Conservation (phyloP, 2,113 vertebrate genomes). For the Monarcha castaneiventris region DNA sequence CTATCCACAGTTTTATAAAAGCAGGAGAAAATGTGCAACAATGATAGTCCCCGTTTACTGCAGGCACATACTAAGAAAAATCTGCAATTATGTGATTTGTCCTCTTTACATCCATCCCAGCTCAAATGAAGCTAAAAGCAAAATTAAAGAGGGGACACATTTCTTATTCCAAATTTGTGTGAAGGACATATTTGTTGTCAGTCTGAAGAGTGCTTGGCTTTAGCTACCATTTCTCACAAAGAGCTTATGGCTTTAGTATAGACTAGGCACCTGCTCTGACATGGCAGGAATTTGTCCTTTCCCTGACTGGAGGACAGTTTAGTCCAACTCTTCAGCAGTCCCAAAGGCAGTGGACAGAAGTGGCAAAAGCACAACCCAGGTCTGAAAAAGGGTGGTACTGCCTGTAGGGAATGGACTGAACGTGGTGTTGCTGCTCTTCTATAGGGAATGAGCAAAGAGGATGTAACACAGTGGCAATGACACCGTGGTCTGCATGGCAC, state of each 20-base stretch:
- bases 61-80: background rate
- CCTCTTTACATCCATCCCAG: background rate
- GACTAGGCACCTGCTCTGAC: background rate
- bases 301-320: background rate
- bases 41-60: background rate
- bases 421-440: rapidly evolving
- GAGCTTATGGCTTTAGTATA: background rate
- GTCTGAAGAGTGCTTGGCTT: background rate
- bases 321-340: background rate
- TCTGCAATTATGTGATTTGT: background rate
- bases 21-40: background rate
- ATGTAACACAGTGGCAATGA: background rate
- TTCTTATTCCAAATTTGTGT: background rate
- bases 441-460: background rate
- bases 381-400: background rate
- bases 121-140: background rate
- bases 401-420: background rate
- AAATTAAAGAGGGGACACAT: background rate
- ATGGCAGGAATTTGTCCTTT: background rate
- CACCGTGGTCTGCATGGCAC: rapidly evolving
- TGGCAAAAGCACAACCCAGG: background rate
- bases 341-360: background rate
- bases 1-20: background rate
- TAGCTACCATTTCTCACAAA: background rate
- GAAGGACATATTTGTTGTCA: background rate